Conservation (phyloP, 2,113 vertebrate species). For the Alethe diademata region DNA sequence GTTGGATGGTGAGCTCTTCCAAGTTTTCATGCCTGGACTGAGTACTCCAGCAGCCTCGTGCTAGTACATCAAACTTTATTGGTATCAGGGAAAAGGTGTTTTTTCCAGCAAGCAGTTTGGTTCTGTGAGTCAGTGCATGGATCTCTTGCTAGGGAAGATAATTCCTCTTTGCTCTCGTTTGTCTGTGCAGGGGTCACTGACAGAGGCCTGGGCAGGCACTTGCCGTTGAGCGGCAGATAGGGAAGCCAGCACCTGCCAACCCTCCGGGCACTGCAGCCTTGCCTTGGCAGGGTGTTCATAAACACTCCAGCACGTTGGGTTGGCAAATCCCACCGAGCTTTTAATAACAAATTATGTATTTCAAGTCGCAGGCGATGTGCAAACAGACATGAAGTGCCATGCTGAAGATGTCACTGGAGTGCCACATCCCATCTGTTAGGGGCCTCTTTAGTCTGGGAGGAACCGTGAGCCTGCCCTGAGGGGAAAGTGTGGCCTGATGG, state of each 20-base stretch:
- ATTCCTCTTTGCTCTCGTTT: neutral
- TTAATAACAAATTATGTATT: neutral
- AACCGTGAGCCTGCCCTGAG: rapidly evolving
- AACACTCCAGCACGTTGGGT: neutral
- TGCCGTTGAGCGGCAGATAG: rapidly evolving
- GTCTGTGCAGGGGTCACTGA: neutral
- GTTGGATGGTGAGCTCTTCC: neutral
- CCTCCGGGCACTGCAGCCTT: rapidly evolving
- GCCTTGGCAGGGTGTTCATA: neutral
- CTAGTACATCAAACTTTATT: neutral
- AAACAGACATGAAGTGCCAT: neutral
- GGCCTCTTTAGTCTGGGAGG: neutral
- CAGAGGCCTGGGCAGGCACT: neutral
- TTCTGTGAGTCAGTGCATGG: neutral
- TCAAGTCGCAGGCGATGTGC: rapidly evolving
- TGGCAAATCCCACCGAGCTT: neutral
- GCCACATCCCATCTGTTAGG: neutral
- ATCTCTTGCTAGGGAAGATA: neutral
- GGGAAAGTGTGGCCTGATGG: neutral
- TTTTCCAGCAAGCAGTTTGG: neutral
- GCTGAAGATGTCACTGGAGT: neutral
- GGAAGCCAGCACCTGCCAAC: neutral
- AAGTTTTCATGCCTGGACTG: neutral
- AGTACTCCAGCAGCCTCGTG: rapidly evolving
- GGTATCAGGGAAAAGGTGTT: neutral